Evolutionary conservation across 2,113 vertebrate genomes (phyloP).

Genomic region (Xenopus borealis): DNA sequence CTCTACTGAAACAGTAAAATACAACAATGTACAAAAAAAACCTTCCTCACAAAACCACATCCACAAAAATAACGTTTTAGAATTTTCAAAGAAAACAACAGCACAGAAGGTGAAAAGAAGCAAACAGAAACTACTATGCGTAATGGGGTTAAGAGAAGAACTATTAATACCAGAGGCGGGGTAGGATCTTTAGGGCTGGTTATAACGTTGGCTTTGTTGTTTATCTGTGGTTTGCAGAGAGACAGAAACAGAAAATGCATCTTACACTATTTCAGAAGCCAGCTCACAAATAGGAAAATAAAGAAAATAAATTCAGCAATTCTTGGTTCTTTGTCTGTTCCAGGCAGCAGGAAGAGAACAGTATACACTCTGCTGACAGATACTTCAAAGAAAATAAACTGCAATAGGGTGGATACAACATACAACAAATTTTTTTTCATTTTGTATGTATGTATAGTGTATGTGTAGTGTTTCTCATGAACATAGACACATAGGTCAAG

Average conservation of each 20-base stretch:
- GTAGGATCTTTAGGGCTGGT: constrained; percentile 94
- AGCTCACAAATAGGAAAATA: background rate
- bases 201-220: constrained; percentile 98
- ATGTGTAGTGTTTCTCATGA: too few species aligned
- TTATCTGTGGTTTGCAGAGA: constrained; percentile 89
- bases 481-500: too few species aligned
- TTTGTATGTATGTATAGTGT: too few species aligned
- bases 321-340: too few species aligned
- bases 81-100: constrained; percentile 24
- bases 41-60: constrained; percentile 53
- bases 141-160: constrained; percentile 60
- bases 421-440: too few species aligned
- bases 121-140: constrained; percentile 61
- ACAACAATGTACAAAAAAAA: constrained; percentile 50
- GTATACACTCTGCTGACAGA: too few species aligned
- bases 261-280: constrained; percentile 59
- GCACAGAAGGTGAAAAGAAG: constrained; percentile 25
- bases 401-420: too few species aligned
- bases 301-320: background rate
- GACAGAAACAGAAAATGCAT: constrained; percentile 73
- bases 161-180: constrained; percentile 93
- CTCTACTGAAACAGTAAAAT: constrained; percentile 50
- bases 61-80: constrained; percentile 37
- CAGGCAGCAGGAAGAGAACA: constrained; percentile 14
- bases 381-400: too few species aligned